Percentiles rank a stretch among this genome's conserved stretches.
Conservation (phyloP, 2,888 invertebrate species). For the Oeneis ivallda region DNA sequence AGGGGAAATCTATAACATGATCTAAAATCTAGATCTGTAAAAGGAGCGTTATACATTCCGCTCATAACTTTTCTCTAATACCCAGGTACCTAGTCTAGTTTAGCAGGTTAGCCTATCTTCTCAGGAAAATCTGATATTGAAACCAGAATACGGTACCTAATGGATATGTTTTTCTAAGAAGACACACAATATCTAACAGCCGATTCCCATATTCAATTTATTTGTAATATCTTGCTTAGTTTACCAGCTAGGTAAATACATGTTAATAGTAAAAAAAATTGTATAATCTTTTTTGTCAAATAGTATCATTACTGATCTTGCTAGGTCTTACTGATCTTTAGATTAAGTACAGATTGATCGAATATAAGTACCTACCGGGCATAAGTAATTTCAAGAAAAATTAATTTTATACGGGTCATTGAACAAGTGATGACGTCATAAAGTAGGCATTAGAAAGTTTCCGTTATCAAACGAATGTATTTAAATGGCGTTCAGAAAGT, state of each 20-base stretch:
- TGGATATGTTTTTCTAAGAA: not conserved
- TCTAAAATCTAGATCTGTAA: not conserved
- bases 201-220: no score
- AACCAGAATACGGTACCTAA: not conserved
- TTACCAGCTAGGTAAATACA: no score
- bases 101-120: not conserved
- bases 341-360: no score
- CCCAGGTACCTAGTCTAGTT: no score
- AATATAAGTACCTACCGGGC: no score
- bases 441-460: conserved; percentile 22
- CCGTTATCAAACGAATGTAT: conserved; percentile 44
- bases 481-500: conserved; percentile 53
- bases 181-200: no score
- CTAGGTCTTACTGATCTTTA: no score
- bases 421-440: not conserved
- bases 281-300: no score
- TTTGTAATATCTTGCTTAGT: no score
- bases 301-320: no score
- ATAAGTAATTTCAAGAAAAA: not conserved
- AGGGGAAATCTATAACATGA: not conserved
- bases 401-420: not conserved
- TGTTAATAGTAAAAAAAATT: not conserved
- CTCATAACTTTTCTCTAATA: not conserved
- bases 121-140: not conserved
- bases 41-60: not conserved